Evolutionary conservation across 2,797 vertebrate genomes (phyloP), one percentile per base, ranked within the genome.

Genomic region (Trachops cirrhosus): DNA sequence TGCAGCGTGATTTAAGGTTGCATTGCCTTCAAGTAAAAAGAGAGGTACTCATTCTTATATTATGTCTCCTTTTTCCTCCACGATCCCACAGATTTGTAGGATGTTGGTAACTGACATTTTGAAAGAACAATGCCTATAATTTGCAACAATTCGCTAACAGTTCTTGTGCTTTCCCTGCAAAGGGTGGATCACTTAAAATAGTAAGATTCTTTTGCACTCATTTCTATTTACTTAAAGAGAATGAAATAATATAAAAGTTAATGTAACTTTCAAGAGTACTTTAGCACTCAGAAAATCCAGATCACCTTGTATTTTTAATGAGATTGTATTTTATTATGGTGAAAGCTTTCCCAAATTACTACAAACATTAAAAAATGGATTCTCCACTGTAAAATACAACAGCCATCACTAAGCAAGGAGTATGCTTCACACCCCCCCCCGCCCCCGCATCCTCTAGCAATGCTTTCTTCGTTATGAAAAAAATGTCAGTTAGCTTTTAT

Each of bases 401-500:
- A 96, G 67, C 78, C 29, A 3, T 95, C 92, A 89, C 79, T 78
- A 73, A 92, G 90, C 85, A 95, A 88, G 82, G 77, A 83, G 41
- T 39, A 77, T 3, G 11, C 88, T 93, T 95, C 68, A 52, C 41
- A 1, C 24, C 22, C 24, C 68, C 57, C 94, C 68, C 62, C 41
- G 4, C 24, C 22, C 24, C 68, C 57, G 39, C 86, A 80, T 85
- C 64, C 86, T 82, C 32, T 95, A 75, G 50, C 86, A 91, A 57
- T 73, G 59, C 84, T 96, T 97, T 96, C 91, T 75, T 26, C 34
- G 37, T 78, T 95, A 67, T 78, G 89, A 96, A 96, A 96, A 97
- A 86, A 50, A 50, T 95, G 62, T 96, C 96, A 92, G 94, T 97
- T 97, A 94, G 93, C 78, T 91, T 96, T 96, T 96, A 93, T 93